A percentile compares a stretch with the other conserved stretches of the same genome.
These are phyloP conservation scores for Corythaixoides concolor DNA, from an alignment of 2,113 vertebrate species.

Conservation along the genomic window DNA sequence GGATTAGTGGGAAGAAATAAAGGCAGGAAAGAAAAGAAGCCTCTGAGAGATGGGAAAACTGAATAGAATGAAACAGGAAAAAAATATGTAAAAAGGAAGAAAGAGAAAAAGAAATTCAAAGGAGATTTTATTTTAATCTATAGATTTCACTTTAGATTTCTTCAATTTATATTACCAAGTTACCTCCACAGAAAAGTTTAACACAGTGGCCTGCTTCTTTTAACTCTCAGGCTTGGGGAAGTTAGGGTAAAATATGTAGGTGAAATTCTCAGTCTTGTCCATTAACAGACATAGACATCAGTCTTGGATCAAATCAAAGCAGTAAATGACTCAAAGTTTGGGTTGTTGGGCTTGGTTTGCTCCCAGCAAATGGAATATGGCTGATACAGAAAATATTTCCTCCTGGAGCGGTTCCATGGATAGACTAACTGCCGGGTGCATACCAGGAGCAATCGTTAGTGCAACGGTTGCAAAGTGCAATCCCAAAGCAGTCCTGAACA, in stretches of 20 bases:
- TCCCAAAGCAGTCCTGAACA: background rate
- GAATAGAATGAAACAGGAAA: background rate
- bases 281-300: background rate
- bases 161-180: background rate
- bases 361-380: slow-evolving; percentile 2
- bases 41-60: background rate
- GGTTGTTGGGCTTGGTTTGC: background rate
- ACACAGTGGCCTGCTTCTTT: background rate
- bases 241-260: background rate
- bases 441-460: background rate
- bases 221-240: background rate
- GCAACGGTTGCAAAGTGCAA: background rate
- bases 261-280: background rate
- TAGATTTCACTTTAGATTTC: background rate
- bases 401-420: slow-evolving; percentile 1
- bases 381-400: slow-evolving; percentile 40
- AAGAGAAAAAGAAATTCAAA: background rate
- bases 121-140: background rate
- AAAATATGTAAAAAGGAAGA: background rate
- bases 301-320: background rate
- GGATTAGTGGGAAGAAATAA: background rate
- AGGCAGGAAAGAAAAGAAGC: background rate
- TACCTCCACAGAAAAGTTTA: background rate
- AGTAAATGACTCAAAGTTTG: background rate
- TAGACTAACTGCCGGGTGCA: background rate